Percentiles rank a stretch among this genome's conserved stretches.
Conservation (phyloP, 2,113 vertebrate genomes). For the Semnornis frantzii region DNA sequence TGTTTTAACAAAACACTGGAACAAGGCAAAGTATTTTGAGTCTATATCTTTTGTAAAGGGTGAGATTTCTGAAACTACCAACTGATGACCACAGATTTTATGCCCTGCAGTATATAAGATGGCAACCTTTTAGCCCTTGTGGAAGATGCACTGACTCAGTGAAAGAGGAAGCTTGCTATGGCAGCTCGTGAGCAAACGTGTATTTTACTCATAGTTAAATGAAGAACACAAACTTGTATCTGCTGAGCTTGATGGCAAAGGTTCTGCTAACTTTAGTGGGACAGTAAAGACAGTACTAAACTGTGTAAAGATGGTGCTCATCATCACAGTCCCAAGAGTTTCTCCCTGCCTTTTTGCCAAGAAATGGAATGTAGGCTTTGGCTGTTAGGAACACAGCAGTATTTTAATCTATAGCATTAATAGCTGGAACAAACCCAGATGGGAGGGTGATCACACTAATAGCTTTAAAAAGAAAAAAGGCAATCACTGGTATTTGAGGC, state of each 20-base stretch:
- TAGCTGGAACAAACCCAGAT: conserved; percentile 15
- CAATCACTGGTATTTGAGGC: conserved; percentile 21
- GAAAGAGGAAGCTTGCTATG: background rate
- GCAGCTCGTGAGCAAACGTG: background rate
- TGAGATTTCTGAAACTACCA: background rate
- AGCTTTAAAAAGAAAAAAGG: conserved; percentile 11
- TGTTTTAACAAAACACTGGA: background rate
- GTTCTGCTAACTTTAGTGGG: background rate
- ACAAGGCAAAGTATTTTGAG: background rate
- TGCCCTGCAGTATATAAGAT: background rate
- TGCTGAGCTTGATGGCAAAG: background rate
- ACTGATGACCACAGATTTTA: background rate
- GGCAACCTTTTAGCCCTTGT: background rate
- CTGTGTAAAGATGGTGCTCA: background rate
- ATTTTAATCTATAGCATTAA: conserved; percentile 18
- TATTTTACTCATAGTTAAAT: background rate
- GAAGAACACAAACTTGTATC: background rate
- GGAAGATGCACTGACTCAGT: background rate
- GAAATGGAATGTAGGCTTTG: background rate
- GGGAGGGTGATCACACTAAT: background rate
- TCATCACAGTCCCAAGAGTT: background rate
- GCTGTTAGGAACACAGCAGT: background rate
- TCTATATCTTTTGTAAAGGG: background rate
- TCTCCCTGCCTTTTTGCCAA: background rate
- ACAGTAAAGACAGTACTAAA: background rate